phyloP scores from a whole-genome alignment of 2,888 invertebrate genomes.

The Oligia strigilis region DNA sequence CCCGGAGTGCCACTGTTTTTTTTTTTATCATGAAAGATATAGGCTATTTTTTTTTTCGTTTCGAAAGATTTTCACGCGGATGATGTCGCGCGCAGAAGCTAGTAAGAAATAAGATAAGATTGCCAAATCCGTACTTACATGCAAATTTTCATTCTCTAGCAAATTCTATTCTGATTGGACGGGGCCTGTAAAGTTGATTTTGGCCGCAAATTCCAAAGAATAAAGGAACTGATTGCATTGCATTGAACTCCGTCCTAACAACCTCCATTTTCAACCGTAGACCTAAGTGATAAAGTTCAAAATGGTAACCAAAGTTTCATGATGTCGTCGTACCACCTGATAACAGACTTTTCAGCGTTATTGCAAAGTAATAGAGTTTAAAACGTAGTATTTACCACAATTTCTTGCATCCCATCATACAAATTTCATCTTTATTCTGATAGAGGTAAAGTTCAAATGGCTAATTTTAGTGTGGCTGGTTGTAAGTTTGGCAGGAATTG shows the following conservation, averaged over 20 bases:
- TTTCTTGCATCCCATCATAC: neutral
- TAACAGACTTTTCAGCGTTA: slow-evolving; percentile 35
- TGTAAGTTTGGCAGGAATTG: slow-evolving; percentile 28
- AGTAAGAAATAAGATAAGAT: neutral
- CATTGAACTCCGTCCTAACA: neutral
- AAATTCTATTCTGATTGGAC: slow-evolving; percentile 33
- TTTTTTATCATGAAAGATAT: neutral
- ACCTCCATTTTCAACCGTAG: slow-evolving; percentile 18
- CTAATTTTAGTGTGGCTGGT: neutral
- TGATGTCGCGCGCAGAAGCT: neutral
- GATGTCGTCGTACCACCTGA: slow-evolving; percentile 13
- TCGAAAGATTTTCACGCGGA: too few species aligned
- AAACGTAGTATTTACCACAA: neutral
- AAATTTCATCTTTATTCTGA: slow-evolving; percentile 2
- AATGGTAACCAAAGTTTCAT: neutral
- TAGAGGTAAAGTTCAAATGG: slow-evolving; percentile 1
- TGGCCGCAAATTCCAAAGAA: slow-evolving; percentile 11
- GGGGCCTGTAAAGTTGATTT: slow-evolving; percentile 28
- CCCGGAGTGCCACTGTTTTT: too few species aligned
- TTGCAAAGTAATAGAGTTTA: slow-evolving; percentile 29
- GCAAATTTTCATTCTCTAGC: slow-evolving; percentile 22
- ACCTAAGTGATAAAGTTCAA: neutral
- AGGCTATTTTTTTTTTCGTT: too few species aligned
- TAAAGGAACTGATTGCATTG: slow-evolving; percentile 46
- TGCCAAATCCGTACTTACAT: slow-evolving; percentile 7